phyloP scores from a whole-genome alignment of 2,797 vertebrate genomes.

The Pangasius macronema region DNA sequence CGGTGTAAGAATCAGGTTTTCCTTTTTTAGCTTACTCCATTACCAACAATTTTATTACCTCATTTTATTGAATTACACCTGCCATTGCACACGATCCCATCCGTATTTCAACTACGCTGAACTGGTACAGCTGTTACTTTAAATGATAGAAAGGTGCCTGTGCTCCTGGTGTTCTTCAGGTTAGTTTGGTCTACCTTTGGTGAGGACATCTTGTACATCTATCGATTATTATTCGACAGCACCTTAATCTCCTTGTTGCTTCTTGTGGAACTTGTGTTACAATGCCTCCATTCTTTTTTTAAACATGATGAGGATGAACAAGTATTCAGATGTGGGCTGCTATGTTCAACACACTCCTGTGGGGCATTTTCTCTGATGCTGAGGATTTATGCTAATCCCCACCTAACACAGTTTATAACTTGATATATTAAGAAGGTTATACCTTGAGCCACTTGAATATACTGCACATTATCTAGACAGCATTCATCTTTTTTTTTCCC shows the following conservation, averaged over 20 bases:
- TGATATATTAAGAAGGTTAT: slow-evolving; percentile 31
- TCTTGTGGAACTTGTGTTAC: neutral
- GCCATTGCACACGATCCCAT: neutral
- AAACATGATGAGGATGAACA: neutral
- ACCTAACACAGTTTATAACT: slow-evolving; percentile 50
- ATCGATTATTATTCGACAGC: neutral
- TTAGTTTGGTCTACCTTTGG: neutral
- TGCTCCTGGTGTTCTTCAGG: neutral
- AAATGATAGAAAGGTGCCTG: neutral
- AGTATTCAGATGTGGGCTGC: neutral
- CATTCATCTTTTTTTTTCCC: slow-evolving; percentile 16
- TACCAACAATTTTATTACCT: neutral
- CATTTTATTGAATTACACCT: neutral
- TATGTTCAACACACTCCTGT: neutral
- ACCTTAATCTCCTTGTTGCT: neutral
- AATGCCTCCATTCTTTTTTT: neutral
- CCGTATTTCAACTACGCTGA: neutral
- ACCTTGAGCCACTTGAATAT: slow-evolving; percentile 20
- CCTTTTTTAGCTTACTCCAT: neutral
- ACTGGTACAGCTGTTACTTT: neutral
- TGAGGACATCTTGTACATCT: neutral
- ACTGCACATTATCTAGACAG: slow-evolving; percentile 1
- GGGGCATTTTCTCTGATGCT: neutral
- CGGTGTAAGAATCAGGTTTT: neutral
- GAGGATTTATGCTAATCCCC: slow-evolving; percentile 45